phyloP scores from a whole-genome alignment of 2,113 vertebrate species.

The Pungitius pungitius region DNA sequence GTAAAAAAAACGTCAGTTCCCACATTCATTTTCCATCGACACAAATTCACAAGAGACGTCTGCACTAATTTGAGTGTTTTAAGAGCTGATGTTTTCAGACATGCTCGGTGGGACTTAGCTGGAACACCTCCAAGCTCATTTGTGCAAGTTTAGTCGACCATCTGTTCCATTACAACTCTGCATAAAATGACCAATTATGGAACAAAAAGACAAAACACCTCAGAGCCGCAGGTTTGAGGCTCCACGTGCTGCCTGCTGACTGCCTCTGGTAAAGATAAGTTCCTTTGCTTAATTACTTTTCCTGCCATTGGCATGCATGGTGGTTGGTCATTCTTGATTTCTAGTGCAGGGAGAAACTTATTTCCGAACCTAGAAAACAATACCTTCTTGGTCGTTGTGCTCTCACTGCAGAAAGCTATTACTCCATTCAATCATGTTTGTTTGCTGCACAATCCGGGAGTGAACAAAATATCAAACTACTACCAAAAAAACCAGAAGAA shows the following conservation, averaged over 20 bases:
- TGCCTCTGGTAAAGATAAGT: slow-evolving; percentile 49
- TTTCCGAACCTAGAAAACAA: slow-evolving; percentile 36
- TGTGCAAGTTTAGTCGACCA: slow-evolving; percentile 63
- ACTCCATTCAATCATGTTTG: slow-evolving; percentile 2
- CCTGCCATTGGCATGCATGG: slow-evolving; percentile 38
- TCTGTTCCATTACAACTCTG: slow-evolving; percentile 67
- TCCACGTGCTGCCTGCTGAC: slow-evolving; percentile 41
- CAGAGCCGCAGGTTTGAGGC: slow-evolving; percentile 38
- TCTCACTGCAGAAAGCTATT: slow-evolving; percentile 16
- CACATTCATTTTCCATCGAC: slow-evolving; percentile 1
- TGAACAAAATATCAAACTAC: background rate
- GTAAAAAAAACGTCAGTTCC: background rate
- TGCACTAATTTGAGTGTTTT: slow-evolving; percentile 49
- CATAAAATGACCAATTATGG: slow-evolving; percentile 63
- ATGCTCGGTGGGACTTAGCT: slow-evolving; percentile 61
- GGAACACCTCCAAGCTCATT: slow-evolving; percentile 70
- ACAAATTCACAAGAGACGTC: slow-evolving; percentile 31
- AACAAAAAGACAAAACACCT: slow-evolving; percentile 60
- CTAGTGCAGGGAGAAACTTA: slow-evolving; percentile 34
- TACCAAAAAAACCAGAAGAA: background rate
- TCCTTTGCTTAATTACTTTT: slow-evolving; percentile 51
- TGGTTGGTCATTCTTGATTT: slow-evolving; percentile 26
- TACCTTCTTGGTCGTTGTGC: background rate
- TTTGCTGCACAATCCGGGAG: slow-evolving; percentile 3
- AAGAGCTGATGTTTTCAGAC: slow-evolving; percentile 66